Evolutionary conservation across 2,888 invertebrate species (phyloP).

Genomic region (Agelastica alni): DNA sequence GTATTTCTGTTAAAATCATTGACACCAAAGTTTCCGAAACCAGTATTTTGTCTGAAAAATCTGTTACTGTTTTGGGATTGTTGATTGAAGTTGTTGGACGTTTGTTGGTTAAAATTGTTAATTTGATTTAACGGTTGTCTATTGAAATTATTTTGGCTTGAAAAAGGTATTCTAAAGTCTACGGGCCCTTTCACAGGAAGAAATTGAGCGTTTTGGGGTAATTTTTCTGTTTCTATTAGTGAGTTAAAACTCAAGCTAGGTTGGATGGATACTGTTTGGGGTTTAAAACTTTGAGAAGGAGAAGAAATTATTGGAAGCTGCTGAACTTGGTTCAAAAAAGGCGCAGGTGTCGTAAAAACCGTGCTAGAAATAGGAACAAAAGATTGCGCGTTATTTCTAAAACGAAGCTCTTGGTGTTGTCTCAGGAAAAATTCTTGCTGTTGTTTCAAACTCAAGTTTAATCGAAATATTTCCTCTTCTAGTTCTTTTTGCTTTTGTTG

Average conservation of each 20-base stretch:
- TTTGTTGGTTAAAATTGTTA: conserved; percentile 22
- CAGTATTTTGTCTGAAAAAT: conserved; percentile 52
- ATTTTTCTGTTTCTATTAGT: conserved; percentile 38
- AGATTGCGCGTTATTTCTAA: conserved; percentile 53
- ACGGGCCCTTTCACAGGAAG: conserved; percentile 50
- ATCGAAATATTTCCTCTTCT: conserved; percentile 70
- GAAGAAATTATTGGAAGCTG: conserved; percentile 9
- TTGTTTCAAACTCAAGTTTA: conserved; percentile 62
- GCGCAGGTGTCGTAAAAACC: conserved; percentile 4
- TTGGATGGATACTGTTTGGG: conserved; percentile 56
- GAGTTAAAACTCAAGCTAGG: conserved; percentile 58
- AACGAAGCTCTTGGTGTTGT: conserved; percentile 59
- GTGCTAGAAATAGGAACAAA: conserved; percentile 40
- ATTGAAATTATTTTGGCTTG: conserved; percentile 26
- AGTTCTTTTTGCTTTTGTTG: conserved; percentile 65
- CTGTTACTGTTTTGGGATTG: conserved; percentile 35
- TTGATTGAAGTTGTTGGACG: conserved; percentile 26
- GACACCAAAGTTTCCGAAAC: conserved; percentile 28
- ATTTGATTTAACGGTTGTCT: conserved; percentile 28
- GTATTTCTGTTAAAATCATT: conserved; percentile 18
- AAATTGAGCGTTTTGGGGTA: conserved; percentile 55
- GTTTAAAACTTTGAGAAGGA: conserved; percentile 3
- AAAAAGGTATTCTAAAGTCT: conserved; percentile 44
- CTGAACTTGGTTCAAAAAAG: conserved; percentile 12
- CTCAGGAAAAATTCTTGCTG: conserved; percentile 50